These are phyloP conservation scores for Nasonovia ribisnigri DNA, from an alignment of 2,888 invertebrate genomes.

Conservation along the genomic window DNA sequence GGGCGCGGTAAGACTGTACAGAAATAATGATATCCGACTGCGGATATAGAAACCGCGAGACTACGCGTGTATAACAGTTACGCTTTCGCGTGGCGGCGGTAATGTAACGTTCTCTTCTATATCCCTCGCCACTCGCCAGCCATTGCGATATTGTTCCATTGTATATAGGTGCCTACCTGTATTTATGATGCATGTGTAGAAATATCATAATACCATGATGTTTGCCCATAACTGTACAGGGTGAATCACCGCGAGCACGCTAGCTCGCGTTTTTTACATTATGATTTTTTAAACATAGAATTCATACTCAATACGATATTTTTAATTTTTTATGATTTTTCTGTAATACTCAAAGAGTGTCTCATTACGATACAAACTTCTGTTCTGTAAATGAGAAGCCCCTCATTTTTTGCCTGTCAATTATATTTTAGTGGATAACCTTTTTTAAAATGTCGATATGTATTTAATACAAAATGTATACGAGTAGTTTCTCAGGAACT, in stretches of 20 bases:
- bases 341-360: no score
- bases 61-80: neutral
- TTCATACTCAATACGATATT: no score
- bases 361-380: no score
- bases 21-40: neutral
- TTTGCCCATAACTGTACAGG: neutral
- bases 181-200: neutral
- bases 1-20: neutral
- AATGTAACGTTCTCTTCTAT: neutral
- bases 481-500: no score
- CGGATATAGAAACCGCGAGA: neutral
- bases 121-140: neutral
- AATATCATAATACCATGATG: neutral
- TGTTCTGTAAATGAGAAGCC: no score
- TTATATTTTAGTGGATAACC: no score
- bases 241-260: neutral
- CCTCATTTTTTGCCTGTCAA: no score
- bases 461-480: no score
- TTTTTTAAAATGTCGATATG: no score
- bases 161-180: neutral
- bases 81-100: constrained; percentile 28
- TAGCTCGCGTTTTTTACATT: no score
- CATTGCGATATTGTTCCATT: neutral
- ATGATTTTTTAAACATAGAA: no score
- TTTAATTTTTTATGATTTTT: no score